Percentiles rank a stretch among this genome's conserved stretches.
phyloP scores from a whole-genome alignment of 2,797 vertebrate species.

The Masticophis lateralis region DNA sequence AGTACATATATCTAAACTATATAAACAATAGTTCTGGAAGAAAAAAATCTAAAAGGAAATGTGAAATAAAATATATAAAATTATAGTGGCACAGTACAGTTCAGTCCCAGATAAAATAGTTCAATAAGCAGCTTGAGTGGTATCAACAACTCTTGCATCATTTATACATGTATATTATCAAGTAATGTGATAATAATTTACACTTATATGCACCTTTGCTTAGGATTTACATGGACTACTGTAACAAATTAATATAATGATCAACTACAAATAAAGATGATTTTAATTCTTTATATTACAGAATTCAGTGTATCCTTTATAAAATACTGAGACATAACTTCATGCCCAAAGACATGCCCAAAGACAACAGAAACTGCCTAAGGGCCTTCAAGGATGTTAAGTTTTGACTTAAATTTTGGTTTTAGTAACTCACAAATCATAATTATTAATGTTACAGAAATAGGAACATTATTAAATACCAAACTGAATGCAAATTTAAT shows the following conservation, averaged over 20 bases:
- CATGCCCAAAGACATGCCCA: neutral
- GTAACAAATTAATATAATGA: neutral
- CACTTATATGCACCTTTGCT: neutral
- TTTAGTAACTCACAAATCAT: neutral
- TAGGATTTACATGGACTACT: neutral
- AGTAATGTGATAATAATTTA: neutral
- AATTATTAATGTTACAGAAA: neutral
- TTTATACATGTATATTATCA: neutral
- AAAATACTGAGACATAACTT: neutral
- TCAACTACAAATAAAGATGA: conserved; percentile 5
- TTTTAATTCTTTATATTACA: neutral
- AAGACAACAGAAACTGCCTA: neutral
- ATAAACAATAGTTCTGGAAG: conserved; percentile 43
- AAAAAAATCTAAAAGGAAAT: conserved; percentile 32
- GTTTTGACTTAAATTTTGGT: neutral
- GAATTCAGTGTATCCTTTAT: neutral
- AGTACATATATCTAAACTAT: conserved; percentile 28
- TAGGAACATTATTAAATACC: neutral
- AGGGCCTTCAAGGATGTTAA: neutral
- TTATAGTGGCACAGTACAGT: conserved; percentile 52
- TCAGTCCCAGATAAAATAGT: conserved; percentile 32
- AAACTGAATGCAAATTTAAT: neutral
- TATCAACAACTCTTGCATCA: neutral
- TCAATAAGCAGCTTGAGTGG: conserved; percentile 33
- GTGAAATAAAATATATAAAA: conserved; percentile 13